These are phyloP conservation scores for Drosophila guanche DNA, from an alignment of 1,140 invertebrate genomes.

Conservation along the genomic window DNA sequence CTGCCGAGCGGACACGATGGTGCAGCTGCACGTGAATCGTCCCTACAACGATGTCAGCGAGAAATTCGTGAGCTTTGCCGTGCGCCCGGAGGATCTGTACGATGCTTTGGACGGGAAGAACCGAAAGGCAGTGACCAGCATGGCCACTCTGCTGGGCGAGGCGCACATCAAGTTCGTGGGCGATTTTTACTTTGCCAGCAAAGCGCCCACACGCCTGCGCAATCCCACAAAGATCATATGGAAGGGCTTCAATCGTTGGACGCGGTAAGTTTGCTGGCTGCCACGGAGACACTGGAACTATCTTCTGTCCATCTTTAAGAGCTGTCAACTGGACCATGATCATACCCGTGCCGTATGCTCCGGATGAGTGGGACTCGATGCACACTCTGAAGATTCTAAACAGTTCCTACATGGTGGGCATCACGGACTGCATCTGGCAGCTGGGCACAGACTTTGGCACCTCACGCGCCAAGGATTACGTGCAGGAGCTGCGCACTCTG, in stretches of 20 bases:
- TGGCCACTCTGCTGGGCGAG: constrained; percentile 70
- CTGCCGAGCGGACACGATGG: constrained; percentile 58
- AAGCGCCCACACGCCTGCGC: constrained; percentile 57
- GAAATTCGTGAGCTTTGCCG: constrained; percentile 78
- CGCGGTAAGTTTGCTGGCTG: constrained; percentile 48
- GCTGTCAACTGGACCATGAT: constrained; percentile 81
- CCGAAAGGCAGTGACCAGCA: constrained; percentile 62
- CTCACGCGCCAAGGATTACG: constrained; percentile 68
- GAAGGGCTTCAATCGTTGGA: constrained; percentile 82
- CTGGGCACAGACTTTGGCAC: constrained; percentile 77
- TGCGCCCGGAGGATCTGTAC: constrained; percentile 74
- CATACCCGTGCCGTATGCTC: constrained; percentile 75
- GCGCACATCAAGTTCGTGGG: constrained; percentile 73
- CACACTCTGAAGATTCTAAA: constrained; percentile 76
- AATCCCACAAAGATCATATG: constrained; percentile 81
- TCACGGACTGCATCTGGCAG: constrained; percentile 80
- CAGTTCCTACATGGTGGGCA: constrained; percentile 75
- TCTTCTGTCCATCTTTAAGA: constrained; percentile 7
- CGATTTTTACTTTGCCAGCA: constrained; percentile 69
- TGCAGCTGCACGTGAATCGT: constrained; percentile 78
- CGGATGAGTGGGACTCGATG: constrained; percentile 80
- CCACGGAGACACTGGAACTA: background rate
- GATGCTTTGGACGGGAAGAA: constrained; percentile 70
- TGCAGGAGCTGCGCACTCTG: constrained; percentile 72
- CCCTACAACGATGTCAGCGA: constrained; percentile 79